A percentile compares a stretch with the other conserved stretches of the same genome.
Conservation (phyloP, 2,113 vertebrate genomes). For the Triplophysa rosa region DNA sequence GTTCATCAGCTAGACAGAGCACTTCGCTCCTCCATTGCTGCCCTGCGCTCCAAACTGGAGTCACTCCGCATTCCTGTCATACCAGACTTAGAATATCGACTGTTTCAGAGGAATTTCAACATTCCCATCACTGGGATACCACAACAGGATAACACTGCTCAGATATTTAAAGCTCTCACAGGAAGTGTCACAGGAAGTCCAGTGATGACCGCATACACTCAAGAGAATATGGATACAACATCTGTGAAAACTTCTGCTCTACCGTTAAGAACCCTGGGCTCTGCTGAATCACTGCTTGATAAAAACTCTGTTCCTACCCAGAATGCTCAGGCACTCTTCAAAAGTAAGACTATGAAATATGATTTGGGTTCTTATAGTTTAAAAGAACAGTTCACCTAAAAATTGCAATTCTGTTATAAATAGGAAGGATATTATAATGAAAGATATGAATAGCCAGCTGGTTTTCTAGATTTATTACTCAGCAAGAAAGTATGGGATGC, state of each 20-base stretch:
- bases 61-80: constrained; percentile 59
- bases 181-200: background rate
- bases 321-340: constrained; percentile 9
- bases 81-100: constrained; percentile 25
- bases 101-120: constrained; percentile 47
- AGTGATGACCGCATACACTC: background rate
- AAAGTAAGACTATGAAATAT: constrained; percentile 9
- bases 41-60: constrained; percentile 65
- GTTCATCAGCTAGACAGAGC: constrained; percentile 72
- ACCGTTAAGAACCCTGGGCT: background rate
- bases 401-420: background rate
- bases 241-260: background rate
- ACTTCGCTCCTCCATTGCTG: constrained; percentile 68
- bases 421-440: no score
- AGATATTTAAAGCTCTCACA: constrained; percentile 26
- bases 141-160: background rate
- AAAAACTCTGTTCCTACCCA: constrained; percentile 1
- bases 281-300: background rate
- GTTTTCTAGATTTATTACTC: no score
- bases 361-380: background rate
- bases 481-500: no score
- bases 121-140: background rate
- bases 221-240: background rate
- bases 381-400: no score
- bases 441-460: no score